Evolutionary conservation across 2,797 vertebrate species (phyloP).

Genomic region (Macroramphosus scolopax): DNA sequence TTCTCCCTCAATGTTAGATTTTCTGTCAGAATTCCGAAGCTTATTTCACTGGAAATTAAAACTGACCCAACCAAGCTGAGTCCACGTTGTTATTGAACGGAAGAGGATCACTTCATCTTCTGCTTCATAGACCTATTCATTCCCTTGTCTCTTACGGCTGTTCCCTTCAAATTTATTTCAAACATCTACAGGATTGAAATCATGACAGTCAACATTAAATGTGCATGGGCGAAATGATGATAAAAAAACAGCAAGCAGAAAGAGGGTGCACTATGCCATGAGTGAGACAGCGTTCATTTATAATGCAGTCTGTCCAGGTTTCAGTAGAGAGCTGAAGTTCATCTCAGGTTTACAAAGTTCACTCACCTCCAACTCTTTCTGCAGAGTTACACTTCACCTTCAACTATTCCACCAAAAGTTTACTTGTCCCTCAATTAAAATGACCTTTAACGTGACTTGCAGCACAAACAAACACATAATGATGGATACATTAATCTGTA

Average conservation of each 20-base stretch:
- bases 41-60: too few relatives aligned
- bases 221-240: background rate
- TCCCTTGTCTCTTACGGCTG: background rate
- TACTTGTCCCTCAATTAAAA: background rate
- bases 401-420: background rate
- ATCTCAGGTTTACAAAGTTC: conserved; percentile 7
- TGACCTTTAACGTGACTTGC: too few relatives aligned
- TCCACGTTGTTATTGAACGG: conserved; percentile 16
- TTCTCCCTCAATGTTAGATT: too few relatives aligned
- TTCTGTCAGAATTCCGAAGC: too few relatives aligned
- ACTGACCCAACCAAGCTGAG: background rate
- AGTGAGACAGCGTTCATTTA: conserved; percentile 2
- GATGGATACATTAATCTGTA: too few relatives aligned
- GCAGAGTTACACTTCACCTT: background rate
- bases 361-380: conserved; percentile 4
- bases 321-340: conserved; percentile 16
- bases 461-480: too few relatives aligned
- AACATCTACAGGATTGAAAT: background rate
- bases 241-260: conserved; percentile 7
- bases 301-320: conserved; percentile 3
- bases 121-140: conserved; percentile 5
- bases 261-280: background rate
- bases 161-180: background rate
- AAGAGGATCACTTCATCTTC: too few relatives aligned
- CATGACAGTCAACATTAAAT: background rate